Percentiles rank a stretch among this genome's conserved stretches.
These are phyloP conservation scores for Anthoptus insignis DNA, from an alignment of 2,888 invertebrate genomes.

Conservation along the genomic window DNA sequence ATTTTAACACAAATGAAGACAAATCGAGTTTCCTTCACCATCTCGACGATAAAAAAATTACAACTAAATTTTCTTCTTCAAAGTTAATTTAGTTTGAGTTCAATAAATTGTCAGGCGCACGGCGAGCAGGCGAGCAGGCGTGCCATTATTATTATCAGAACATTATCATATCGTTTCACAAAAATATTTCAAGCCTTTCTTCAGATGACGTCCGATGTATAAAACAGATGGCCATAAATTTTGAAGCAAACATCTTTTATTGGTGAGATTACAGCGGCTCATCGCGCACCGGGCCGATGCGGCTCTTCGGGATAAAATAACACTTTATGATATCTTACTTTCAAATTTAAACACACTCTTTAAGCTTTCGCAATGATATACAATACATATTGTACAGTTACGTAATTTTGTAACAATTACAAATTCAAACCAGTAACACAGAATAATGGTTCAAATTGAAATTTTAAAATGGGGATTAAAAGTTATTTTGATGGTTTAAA, in stretches of 20 bases:
- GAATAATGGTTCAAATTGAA: too few species aligned
- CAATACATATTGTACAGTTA: too few species aligned
- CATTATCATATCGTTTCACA: constrained; percentile 30
- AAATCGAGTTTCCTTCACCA: constrained; percentile 7
- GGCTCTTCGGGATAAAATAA: constrained; percentile 10
- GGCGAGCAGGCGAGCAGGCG: constrained; percentile 23
- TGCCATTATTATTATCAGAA: constrained; percentile 30
- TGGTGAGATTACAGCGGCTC: constrained; percentile 26
- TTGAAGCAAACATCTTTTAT: constrained; percentile 30
- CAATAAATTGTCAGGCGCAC: constrained; percentile 27
- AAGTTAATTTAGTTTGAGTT: constrained; percentile 21
- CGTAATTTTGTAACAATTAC: too few species aligned
- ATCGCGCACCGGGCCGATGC: constrained; percentile 21
- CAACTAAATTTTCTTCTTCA: constrained; percentile 21
- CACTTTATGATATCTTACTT: constrained; percentile 3
- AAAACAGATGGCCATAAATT: constrained; percentile 36
- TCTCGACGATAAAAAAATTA: constrained; percentile 26
- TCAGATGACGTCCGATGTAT: constrained; percentile 31
- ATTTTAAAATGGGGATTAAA: too few species aligned
- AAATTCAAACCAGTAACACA: too few species aligned
- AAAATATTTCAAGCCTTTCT: constrained; percentile 29
- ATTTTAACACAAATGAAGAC: constrained; percentile 22
- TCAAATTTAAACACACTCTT: too few species aligned
- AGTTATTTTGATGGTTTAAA: too few species aligned
- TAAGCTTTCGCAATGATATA: too few species aligned